Percentiles rank a stretch among this genome's conserved stretches.
Evolutionary conservation across 1,140 invertebrate species (phyloP).

Genomic region (Trichogramma pretiosum): DNA sequence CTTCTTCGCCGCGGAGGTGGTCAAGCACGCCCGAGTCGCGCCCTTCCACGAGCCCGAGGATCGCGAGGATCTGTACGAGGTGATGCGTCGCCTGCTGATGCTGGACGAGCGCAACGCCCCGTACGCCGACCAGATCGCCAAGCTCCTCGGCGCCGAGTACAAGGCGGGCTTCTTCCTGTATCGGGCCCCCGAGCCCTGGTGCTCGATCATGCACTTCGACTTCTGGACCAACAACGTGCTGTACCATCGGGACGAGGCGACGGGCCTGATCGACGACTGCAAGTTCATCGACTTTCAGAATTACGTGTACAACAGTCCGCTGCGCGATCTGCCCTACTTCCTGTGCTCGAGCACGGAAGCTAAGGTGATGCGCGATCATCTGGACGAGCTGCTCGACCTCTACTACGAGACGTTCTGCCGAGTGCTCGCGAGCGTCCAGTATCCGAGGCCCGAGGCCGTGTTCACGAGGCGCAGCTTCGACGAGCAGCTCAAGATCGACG

Average conservation of each 20-base stretch:
- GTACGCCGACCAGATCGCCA: neutral
- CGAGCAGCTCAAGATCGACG: conserved; percentile 19
- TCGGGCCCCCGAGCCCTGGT: conserved; percentile 26
- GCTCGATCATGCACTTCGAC: conserved; percentile 44
- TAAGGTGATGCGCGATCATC: conserved; percentile 35
- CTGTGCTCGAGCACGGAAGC: conserved; percentile 44
- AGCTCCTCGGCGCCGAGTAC: neutral
- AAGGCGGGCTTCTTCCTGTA: neutral
- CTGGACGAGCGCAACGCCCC: neutral
- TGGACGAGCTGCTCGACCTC: conserved; percentile 36
- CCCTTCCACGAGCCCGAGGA: neutral
- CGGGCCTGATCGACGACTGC: conserved; percentile 31
- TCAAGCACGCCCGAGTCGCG: conserved; percentile 12
- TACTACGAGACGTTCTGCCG: conserved; percentile 45
- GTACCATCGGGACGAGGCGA: conserved; percentile 25
- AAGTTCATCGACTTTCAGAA: conserved; percentile 52
- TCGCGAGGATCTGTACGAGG: neutral
- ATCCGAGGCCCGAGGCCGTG: neutral
- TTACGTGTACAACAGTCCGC: conserved; percentile 40
- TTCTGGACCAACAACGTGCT: conserved; percentile 51
- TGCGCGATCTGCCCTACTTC: conserved; percentile 47
- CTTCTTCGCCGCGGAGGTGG: conserved; percentile 36
- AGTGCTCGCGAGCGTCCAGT: conserved; percentile 20
- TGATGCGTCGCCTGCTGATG: neutral
- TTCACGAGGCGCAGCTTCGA: conserved; percentile 2